Evolutionary conservation across 1,140 invertebrate genomes (phyloP).

Genomic region (Pseudoatta argentina): DNA sequence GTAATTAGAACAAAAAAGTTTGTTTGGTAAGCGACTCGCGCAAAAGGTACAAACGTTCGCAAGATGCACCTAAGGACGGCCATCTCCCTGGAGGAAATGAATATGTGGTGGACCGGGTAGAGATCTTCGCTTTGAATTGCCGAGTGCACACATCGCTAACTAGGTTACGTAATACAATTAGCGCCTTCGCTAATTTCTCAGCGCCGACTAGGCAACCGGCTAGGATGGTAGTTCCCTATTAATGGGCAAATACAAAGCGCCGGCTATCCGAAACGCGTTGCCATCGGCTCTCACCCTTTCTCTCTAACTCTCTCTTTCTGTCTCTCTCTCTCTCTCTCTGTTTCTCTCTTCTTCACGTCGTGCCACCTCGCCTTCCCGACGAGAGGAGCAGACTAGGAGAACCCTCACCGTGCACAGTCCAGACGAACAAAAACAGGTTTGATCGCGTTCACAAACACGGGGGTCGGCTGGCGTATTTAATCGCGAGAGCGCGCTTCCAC

Average conservation of each 20-base stretch:
- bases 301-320: background rate
- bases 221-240: constrained; percentile 83
- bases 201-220: constrained; percentile 77
- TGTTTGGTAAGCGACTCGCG: constrained; percentile 28
- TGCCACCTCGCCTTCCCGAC: background rate
- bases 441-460: constrained; percentile 59
- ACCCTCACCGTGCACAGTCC: constrained; percentile 52
- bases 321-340: too few relatives aligned
- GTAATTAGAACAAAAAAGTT: constrained; percentile 71
- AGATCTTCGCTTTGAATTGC: constrained; percentile 77
- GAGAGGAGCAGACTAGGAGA: constrained; percentile 33
- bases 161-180: constrained; percentile 84
- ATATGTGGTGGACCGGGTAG: background rate
- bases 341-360: background rate
- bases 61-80: background rate
- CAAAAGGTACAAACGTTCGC: constrained; percentile 20
- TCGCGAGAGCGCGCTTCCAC: constrained; percentile 40
- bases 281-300: constrained; percentile 46
- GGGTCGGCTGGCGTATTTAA: constrained; percentile 26
- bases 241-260: constrained; percentile 85
- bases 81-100: background rate
- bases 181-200: constrained; percentile 84
- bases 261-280: constrained; percentile 78
- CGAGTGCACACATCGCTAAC: constrained; percentile 81
- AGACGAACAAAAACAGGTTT: constrained; percentile 64